Evolutionary conservation across 2,888 invertebrate species (phyloP).

Genomic region (Nephrotoma guestfalica): DNA sequence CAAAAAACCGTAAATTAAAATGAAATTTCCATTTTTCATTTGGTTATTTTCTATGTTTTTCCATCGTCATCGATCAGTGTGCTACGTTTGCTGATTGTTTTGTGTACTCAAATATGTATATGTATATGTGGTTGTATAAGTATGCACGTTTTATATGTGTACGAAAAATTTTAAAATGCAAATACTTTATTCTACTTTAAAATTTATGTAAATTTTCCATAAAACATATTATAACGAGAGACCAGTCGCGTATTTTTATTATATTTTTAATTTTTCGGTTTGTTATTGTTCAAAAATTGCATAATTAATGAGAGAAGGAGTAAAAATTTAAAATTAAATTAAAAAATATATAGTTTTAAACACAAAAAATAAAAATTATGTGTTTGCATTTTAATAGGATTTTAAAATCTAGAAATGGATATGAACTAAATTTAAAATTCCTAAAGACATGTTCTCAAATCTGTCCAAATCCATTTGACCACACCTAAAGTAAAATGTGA

Average conservation of each 20-base stretch:
- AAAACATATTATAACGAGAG: not conserved
- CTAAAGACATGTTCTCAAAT: not conserved
- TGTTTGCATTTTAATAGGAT: not conserved
- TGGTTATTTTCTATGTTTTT: slow-evolving; percentile 1
- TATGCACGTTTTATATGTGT: not conserved
- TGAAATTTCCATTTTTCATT: slow-evolving; percentile 1
- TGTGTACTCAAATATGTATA: not conserved
- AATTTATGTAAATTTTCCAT: not conserved
- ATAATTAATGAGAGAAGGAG: not conserved
- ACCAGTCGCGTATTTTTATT: not conserved
- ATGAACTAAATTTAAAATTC: not conserved
- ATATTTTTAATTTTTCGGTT: not conserved
- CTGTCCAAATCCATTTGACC: not conserved
- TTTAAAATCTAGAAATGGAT: not conserved
- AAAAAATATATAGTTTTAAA: not conserved
- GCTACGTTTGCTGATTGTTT: not conserved
- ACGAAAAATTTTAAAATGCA: not conserved
- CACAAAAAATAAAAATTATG: not conserved
- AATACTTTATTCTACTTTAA: not conserved
- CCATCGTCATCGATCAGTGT: slow-evolving; percentile 3
- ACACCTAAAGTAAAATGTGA: not conserved
- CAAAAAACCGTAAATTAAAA: not conserved
- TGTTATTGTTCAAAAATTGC: not conserved
- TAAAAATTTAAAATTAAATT: not conserved
- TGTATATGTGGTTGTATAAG: not conserved